Evolutionary conservation across 2,888 invertebrate genomes (phyloP).

Genomic region (Athalia cordata): DNA sequence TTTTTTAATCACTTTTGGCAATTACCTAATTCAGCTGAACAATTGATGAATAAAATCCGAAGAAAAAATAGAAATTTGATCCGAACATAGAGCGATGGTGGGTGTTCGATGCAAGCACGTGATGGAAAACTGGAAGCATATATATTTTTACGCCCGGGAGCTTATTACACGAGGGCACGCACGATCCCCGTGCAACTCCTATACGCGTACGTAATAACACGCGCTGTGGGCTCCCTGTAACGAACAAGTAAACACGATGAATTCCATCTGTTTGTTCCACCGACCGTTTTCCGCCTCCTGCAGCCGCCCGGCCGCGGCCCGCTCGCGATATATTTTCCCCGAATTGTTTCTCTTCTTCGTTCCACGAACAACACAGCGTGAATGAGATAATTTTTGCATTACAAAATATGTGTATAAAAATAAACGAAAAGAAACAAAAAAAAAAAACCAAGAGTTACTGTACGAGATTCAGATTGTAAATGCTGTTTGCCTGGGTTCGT

Average conservation of each 20-base stretch:
- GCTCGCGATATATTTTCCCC: conserved; percentile 15
- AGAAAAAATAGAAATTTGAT: too few relatives aligned
- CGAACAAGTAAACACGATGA: conserved; percentile 41
- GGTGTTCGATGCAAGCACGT: too few relatives aligned
- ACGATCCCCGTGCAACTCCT: too few relatives aligned
- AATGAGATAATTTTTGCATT: not conserved
- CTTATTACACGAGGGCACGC: too few relatives aligned
- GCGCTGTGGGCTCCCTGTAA: conserved; percentile 8
- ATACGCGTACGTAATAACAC: conserved; percentile 25
- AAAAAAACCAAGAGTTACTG: conserved; percentile 6
- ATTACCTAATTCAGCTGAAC: too few relatives aligned
- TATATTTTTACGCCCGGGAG: too few relatives aligned
- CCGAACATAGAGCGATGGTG: too few relatives aligned
- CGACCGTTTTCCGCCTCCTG: conserved; percentile 17
- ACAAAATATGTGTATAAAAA: not conserved
- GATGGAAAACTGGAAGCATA: too few relatives aligned
- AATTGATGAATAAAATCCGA: too few relatives aligned
- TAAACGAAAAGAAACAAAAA: not conserved
- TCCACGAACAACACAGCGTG: not conserved
- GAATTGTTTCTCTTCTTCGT: conserved; percentile 8
- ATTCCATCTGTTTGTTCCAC: conserved; percentile 32
- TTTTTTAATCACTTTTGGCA: too few relatives aligned
- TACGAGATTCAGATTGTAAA: not conserved
- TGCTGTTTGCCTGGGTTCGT: not conserved
- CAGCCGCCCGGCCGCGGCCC: not conserved